Percentiles rank a stretch among this genome's conserved stretches.
These are phyloP conservation scores for Aspiorhynchus laticeps DNA, from an alignment of 2,113 vertebrate genomes.

Conservation along the genomic window DNA sequence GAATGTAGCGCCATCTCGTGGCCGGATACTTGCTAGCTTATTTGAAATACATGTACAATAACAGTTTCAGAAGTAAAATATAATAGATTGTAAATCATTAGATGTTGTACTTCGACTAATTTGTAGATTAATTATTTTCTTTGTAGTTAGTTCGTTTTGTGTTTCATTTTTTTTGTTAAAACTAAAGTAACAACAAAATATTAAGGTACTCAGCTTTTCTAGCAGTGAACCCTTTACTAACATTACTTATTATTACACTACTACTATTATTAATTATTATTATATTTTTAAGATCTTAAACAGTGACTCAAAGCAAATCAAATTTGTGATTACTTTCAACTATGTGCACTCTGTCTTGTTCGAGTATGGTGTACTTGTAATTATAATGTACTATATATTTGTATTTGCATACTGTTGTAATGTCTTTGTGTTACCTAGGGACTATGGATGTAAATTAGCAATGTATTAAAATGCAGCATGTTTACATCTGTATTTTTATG, in stretches of 20 bases:
- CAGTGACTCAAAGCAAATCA: too few species aligned
- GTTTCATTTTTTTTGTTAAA: not conserved
- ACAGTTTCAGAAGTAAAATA: not conserved
- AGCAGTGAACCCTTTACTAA: not conserved
- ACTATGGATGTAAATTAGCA: too few species aligned
- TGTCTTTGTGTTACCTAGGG: too few species aligned
- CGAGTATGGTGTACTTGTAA: too few species aligned
- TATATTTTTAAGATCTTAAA: too few species aligned
- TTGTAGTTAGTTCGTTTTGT: not conserved
- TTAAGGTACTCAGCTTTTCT: not conserved
- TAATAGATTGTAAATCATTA: not conserved
- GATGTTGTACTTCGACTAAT: not conserved
- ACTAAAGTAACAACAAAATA: not conserved
- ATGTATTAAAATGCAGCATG: too few species aligned
- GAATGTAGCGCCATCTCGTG: conserved; percentile 43
- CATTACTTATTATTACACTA: not conserved
- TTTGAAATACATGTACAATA: not conserved
- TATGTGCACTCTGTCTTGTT: too few species aligned
- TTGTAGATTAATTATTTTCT: not conserved
- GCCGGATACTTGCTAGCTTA: not conserved
- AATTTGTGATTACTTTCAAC: too few species aligned
- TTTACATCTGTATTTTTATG: too few species aligned
- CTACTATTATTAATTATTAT: too few species aligned
- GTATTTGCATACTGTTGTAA: too few species aligned
- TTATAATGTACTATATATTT: too few species aligned